A percentile compares a stretch with the other conserved stretches of the same genome.
phyloP scores from a whole-genome alignment of 2,888 invertebrate genomes.

The Tipula confusa region DNA sequence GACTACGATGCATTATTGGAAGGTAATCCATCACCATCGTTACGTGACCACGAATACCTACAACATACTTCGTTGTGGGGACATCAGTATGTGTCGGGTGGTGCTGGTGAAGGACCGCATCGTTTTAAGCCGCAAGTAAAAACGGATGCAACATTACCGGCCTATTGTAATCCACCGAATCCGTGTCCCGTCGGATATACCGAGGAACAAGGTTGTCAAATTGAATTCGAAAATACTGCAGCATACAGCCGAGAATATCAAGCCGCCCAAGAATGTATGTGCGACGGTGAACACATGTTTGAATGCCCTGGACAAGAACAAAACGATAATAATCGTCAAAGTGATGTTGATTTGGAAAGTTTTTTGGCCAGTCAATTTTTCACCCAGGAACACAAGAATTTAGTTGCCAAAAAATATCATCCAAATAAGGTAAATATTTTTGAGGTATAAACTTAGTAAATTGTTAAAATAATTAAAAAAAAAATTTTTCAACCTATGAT shows the following conservation, averaged over 20 bases:
- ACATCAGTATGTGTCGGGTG: constrained; percentile 70
- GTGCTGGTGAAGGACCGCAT: constrained; percentile 63
- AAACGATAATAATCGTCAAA: constrained; percentile 39
- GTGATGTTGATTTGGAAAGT: constrained; percentile 60
- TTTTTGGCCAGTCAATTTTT: constrained; percentile 55
- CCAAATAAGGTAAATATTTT: constrained; percentile 52
- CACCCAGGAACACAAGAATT: constrained; percentile 61
- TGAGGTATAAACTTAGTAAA: too few species aligned
- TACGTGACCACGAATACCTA: constrained; percentile 82
- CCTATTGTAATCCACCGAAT: constrained; percentile 98
- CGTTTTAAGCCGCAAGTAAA: constrained; percentile 63
- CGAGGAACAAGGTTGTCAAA: constrained; percentile 85
- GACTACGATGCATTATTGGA: constrained; percentile 71
- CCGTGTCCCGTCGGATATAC: constrained; percentile 92
- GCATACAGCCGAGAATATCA: constrained; percentile 92
- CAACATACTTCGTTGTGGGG: constrained; percentile 75
- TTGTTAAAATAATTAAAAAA: not conserved
- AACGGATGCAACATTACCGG: constrained; percentile 86
- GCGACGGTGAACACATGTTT: constrained; percentile 97
- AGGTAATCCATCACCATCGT: constrained; percentile 68
- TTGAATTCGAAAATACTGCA: constrained; percentile 90
- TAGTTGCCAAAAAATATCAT: constrained; percentile 73
- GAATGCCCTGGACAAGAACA: constrained; percentile 65
- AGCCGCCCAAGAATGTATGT: constrained; percentile 90
- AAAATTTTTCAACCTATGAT: not conserved